Base-by-base conservation (phyloP, 2,797 vertebrate genomes). In the Selene dorsalis region DNA sequence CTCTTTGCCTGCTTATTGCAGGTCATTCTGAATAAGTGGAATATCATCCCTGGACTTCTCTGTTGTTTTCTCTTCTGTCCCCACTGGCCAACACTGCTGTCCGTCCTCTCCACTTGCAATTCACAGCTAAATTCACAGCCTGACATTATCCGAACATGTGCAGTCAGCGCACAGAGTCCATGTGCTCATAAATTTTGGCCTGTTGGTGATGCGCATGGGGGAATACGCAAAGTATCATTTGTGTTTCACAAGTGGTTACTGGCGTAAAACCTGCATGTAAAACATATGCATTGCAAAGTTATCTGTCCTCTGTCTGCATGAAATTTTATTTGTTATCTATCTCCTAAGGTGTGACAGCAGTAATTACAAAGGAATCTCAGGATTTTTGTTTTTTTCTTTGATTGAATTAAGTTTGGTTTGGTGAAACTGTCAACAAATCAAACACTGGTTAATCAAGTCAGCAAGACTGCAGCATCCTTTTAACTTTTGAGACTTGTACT, bases 131-230 rank as follows among this genome's bases (percentile, higher is more conserved):
- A 47, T 16, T 16, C 52, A 30, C 3, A 17, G 18, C 17, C n/a
- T 17, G 75, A 69, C 57, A 45, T 26, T 30, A 38, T n/a, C 30
- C 39, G 32, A 17, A 61, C 20, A 60, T 52, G 59, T 56, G 26
- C 58, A 47, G 18, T 24, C 26, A 16, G 9, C 3, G 1, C 1
- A 5, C 13, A 10, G 13, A 28, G 53, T 16, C 45, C 13, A 58
- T 32, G 45, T 60, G 56, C 48, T 63, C 32, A 16, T 50, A 58
- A 1, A 43, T 13, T 18, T 41, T 32, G 20, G 20, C 26, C 26
- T 47, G 26, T 26, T 8, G 14, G n/a, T 16, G 26, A 20, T 20
- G 3, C 13, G 12, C 9, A 39, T 9, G 14, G 22, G 28, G 24
- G 2, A 13, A 60, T 11, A 35, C 10, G 53, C 12, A 63, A 62